Base-by-base conservation (phyloP, 2,888 invertebrate genomes). In the Amblyteles armatorius region DNA sequence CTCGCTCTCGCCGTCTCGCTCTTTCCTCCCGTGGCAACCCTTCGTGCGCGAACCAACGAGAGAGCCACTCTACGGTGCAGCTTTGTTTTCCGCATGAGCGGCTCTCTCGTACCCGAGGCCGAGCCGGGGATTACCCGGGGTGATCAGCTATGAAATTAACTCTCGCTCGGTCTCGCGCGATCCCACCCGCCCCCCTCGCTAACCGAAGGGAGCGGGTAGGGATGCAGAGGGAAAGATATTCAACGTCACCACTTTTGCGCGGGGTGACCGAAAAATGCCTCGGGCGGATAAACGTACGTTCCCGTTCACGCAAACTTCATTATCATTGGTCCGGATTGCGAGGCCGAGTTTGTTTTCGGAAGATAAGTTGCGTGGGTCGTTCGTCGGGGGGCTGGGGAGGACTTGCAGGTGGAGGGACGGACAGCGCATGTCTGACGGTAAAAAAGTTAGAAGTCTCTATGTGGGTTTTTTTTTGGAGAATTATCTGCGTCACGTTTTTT, bases 61-160 rank as follows among this genome's bases (percentile, higher is more conserved):
- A 44, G 69, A 82, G 78, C 78, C 77, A 78, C 69, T 78, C 85
- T 86, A 86, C 87, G 88, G 60, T 86, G 90, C 91, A 92, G 93
- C 93, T 93, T 93, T 94, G 93, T 94, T 93, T 94, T 93, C 92
- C 92, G 92, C 93, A 91, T 90, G 92, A 92, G 89, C 88, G 92
- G 88, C n/a, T 63, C 60, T 90, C 86, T 85, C 92, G 89, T 91
- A 91, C 90, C 91, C 89, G 89, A 63, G 60, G 87, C 90, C 82
- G 85, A 85, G 85, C 85, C 82, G 82, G 82, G 93, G 93, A 93
- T 94, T 93, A 94, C 92, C 89, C 92, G 93, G 93, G 93, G 93
- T 93, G 93, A 94, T 94, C 94, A 93, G 92, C 93, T 94, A 93
- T 94, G 93, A 93, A 93, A 94, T 94, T 93, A 93, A 93, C 93